Evolutionary conservation across 2,888 invertebrate species (phyloP), one percentile per base, ranked within the genome.

Genomic region (Drosophila merina): DNA sequence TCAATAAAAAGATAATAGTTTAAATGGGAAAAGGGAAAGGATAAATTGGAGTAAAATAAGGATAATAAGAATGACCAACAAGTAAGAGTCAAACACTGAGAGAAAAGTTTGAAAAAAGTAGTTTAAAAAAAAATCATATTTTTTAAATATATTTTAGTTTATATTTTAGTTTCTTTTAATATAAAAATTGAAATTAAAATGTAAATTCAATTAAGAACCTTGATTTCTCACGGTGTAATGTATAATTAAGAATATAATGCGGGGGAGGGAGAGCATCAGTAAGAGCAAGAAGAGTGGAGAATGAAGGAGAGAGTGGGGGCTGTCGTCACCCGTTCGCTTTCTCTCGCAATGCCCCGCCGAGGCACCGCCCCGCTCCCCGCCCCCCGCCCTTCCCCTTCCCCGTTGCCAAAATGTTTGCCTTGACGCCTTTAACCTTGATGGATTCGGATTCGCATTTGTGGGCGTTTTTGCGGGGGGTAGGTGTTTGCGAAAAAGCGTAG

Each of bases 401-500:
- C 31, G 66, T 54, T 67, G 72, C 77, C 72, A 77, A 81, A 81
- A 77, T 81, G 76, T 79, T 79, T 79, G 77, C 77, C 59, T 68
- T 79, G 66, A 63, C 76, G 79, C 66, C 69, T 77, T 74, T 74
- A 82, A 76, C 80, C 79, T 82, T 81, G 81, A 79, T 76, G 75
- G 76, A 78, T 75, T 77, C 56, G 75, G 76, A 78, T 75, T 77
- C 56, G 52, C 54, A 63, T 52, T 58, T 55, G 54, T 14, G 49
- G 56, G 58, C 33, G 57, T 44, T 66, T 40, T 12, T 38, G 20
- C 9, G 12, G 42, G 28, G 47, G 6, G 25, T 9, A 14, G 45
- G 20, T 20, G 20, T 33, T 9, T 36, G 33, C 25, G 42, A 8
- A 36, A 50, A 36, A 10, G 38, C 25, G 42, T 38, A 12, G n/a